Conservation (phyloP, 2,113 vertebrate genomes). For the Choloepus hoffmanni region DNA sequence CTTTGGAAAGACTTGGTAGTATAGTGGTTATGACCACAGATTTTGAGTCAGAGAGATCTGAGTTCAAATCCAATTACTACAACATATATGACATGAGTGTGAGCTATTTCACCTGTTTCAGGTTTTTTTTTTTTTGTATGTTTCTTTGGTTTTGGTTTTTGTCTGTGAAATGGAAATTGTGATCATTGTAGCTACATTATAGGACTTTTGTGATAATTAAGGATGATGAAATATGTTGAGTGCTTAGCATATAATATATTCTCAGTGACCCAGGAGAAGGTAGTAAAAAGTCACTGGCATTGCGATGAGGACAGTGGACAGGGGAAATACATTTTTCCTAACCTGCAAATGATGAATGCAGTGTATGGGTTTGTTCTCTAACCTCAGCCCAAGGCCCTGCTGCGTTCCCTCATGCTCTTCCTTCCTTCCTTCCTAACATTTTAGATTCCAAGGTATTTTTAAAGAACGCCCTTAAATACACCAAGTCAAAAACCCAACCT, state of each 20-base stretch:
- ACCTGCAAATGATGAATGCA: neutral
- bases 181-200: neutral
- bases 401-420: too few species aligned
- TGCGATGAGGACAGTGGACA: neutral
- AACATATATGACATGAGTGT: rapidly evolving
- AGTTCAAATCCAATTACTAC: neutral
- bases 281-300: neutral
- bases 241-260: neutral
- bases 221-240: neutral
- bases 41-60: neutral
- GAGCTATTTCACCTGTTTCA: neutral
- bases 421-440: neutral
- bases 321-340: neutral
- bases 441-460: neutral
- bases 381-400: neutral
- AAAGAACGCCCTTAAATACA: neutral
- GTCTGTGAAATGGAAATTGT: neutral
- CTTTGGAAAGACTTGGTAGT: neutral
- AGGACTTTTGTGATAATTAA: neutral
- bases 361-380: neutral
- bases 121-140: neutral
- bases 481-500: neutral
- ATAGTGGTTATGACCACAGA: neutral
- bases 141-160: neutral
- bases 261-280: neutral